Evolutionary conservation across 2,888 invertebrate genomes (phyloP).

Genomic region (Aphodius sticticus): DNA sequence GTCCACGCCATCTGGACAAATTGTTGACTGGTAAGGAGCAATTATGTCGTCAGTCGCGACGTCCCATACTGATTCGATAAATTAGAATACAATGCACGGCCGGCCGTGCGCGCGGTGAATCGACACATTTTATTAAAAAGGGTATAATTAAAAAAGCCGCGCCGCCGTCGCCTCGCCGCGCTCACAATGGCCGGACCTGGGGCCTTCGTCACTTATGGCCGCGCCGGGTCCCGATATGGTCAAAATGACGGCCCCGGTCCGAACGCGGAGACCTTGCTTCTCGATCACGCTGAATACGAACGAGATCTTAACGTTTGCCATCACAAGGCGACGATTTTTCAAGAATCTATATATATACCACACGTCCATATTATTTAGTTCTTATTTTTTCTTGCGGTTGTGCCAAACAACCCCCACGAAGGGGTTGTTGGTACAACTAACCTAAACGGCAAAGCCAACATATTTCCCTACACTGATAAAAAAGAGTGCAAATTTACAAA

Average conservation of each 20-base stretch:
- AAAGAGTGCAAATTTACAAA: too few relatives aligned
- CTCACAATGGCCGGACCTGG: neutral
- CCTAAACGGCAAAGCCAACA: too few relatives aligned
- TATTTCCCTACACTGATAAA: too few relatives aligned
- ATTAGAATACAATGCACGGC: slow-evolving; percentile 24
- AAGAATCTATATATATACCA: neutral
- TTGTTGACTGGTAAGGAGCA: slow-evolving; percentile 1
- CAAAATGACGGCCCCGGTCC: slow-evolving; percentile 17
- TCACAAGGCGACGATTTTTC: neutral
- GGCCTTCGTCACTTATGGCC: neutral
- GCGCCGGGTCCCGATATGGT: slow-evolving; percentile 17
- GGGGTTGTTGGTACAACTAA: too few relatives aligned
- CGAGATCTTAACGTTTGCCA: neutral
- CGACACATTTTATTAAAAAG: slow-evolving; percentile 27
- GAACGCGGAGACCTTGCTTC: slow-evolving; percentile 5
- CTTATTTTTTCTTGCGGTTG: too few relatives aligned
- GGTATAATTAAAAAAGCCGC: slow-evolving; percentile 26
- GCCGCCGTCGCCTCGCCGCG: slow-evolving; percentile 11
- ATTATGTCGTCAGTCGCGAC: slow-evolving; percentile 19
- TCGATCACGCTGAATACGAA: slow-evolving; percentile 23
- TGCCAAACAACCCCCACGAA: too few relatives aligned
- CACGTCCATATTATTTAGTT: too few relatives aligned
- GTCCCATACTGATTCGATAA: slow-evolving; percentile 16
- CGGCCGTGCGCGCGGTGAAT: slow-evolving; percentile 18
- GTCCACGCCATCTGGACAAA: neutral